phyloP scores from a whole-genome alignment of 2,888 invertebrate genomes.

The Mamestra brassicae region DNA sequence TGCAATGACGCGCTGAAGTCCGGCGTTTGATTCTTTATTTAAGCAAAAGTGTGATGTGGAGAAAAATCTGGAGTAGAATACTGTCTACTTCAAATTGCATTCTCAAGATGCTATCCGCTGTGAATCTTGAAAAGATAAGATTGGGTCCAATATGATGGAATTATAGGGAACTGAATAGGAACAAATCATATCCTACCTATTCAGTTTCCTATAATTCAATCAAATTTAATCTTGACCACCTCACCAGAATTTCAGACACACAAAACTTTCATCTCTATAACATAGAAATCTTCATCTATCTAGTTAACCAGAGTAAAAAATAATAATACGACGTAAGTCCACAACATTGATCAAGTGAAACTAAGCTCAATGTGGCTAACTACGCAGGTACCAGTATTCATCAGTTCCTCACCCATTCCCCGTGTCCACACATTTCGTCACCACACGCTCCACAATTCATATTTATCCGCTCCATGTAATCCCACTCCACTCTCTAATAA shows the following conservation, averaged over 20 bases:
- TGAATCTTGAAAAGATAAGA: background rate
- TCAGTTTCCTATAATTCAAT: too few relatives aligned
- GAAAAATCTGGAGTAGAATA: background rate
- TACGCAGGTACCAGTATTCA: background rate
- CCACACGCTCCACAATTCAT: background rate
- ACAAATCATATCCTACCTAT: too few relatives aligned
- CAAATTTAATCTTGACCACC: too few relatives aligned
- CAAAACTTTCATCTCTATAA: too few relatives aligned
- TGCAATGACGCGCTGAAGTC: constrained; percentile 38
- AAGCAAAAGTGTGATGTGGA: constrained; percentile 11
- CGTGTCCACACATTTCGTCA: constrained; percentile 2
- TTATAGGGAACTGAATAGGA: too few relatives aligned
- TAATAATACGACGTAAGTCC: too few relatives aligned
- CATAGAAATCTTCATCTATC: too few relatives aligned
- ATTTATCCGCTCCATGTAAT: constrained; percentile 21
- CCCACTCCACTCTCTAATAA: constrained; percentile 46
- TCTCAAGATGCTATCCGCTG: background rate
- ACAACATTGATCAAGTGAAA: too few relatives aligned
- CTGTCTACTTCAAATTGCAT: background rate
- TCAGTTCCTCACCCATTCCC: background rate
- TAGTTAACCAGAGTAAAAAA: too few relatives aligned
- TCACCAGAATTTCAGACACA: too few relatives aligned
- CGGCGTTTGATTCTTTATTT: constrained; percentile 18
- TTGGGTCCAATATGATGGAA: background rate
- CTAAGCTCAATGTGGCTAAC: background rate